A percentile compares a stretch with the other conserved stretches of the same genome.
Conservation (phyloP, 2,888 invertebrate species). For the Beris chalybata region DNA sequence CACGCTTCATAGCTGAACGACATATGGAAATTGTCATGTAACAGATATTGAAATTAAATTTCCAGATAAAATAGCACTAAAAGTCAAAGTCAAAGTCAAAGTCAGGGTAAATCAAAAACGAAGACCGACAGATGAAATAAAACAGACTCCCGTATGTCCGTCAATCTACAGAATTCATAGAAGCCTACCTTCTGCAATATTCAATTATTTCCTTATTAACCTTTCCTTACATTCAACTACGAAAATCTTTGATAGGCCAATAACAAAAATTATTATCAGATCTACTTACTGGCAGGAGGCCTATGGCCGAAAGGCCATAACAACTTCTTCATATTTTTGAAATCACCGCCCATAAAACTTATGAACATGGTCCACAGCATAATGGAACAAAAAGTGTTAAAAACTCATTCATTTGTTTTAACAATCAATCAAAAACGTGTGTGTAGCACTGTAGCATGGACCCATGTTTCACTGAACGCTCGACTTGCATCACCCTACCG, state of each 20-base stretch:
- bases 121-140: not conserved
- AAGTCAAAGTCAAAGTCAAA: constrained; percentile 3
- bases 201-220: constrained; percentile 26
- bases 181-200: constrained; percentile 10
- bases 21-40: not conserved
- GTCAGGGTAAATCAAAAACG: not conserved
- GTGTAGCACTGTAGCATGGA: no score
- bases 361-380: not conserved
- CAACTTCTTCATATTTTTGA: constrained; percentile 2
- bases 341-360: constrained; percentile 5
- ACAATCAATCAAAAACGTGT: constrained; percentile 19
- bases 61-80: not conserved
- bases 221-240: constrained; percentile 6
- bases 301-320: constrained; percentile 2
- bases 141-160: not conserved
- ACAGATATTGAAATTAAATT: constrained; percentile 9
- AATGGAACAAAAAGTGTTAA: constrained; percentile 19
- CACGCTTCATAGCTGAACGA: not conserved
- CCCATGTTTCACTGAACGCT: no score
- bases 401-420: constrained; percentile 28
- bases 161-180: not conserved
- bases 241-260: constrained; percentile 3
- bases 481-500: no score
- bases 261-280: constrained; percentile 24
- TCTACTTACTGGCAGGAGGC: constrained; percentile 17